Evolutionary conservation across 2,888 invertebrate genomes (phyloP), one percentile per base, ranked within the genome.

Genomic region (Archips crataeganus): DNA sequence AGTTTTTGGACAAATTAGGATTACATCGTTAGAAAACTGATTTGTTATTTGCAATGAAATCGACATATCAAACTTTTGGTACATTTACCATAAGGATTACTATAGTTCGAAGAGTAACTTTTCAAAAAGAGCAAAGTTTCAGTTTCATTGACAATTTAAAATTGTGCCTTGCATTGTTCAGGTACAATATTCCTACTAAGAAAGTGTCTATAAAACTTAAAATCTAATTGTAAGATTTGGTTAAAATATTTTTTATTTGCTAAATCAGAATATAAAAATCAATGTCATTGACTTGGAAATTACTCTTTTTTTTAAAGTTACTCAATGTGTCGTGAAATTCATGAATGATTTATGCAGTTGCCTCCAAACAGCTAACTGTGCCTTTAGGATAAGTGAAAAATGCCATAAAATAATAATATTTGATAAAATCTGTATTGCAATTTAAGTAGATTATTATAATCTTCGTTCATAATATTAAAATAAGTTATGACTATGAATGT

Each of bases 321-420:
- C 32, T 57, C 32, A 1, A 9, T 3, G 32, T 23, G 0, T 49
- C 11, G 11, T 32, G 32, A 23, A 23, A 15, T 49, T 54, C 23
- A 9, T 8, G 54, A 54, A 6, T 8, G 13, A 23, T 59, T 64
- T 62, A 67, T 63, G 23, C 61, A n/a, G 64, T 45, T 49, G 47
- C 45, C 66, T 62, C 34, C 61, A 9, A 63, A 71, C 71, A 57
- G 67, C 36, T 62, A 62, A 54, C 69, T 57, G 61, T 64, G 62
- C 67, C 71, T 72, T 51, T 74, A 67, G 36, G 39, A 34, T 75
- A 73, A 70, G 70, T 63, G n/a, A 70, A 73, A 70, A 59, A 73
- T 73, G 75, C 75, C 75, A 75, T 75, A 73, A 39, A 69, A 59
- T 23, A 60, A 60, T 49, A 39, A 60, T 63, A 73, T 64, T 69